phyloP scores from a whole-genome alignment of 2,888 invertebrate species.

The Nebria brevicollis region DNA sequence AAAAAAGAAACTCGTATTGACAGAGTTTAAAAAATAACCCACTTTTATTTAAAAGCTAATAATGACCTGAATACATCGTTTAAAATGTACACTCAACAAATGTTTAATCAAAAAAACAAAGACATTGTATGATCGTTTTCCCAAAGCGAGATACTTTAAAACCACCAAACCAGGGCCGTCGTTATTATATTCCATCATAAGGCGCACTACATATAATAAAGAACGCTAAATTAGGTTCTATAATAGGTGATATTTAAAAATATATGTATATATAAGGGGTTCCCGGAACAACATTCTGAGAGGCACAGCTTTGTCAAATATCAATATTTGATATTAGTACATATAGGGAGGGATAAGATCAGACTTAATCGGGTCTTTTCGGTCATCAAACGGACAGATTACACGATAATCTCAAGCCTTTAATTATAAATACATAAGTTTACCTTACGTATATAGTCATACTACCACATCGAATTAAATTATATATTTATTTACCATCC shows the following conservation, averaged over 20 bases:
- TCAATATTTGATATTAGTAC: constrained; percentile 41
- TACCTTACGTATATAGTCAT: not conserved
- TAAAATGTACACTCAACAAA: not conserved
- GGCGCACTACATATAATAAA: not conserved
- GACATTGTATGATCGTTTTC: not conserved
- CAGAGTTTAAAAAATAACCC: not conserved
- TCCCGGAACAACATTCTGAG: no score
- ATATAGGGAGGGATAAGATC: constrained; percentile 31
- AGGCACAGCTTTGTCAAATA: constrained; percentile 39
- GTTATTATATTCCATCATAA: not conserved
- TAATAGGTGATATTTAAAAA: no score
- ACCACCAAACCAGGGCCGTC: not conserved
- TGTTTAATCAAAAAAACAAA: not conserved
- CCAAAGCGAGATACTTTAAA: not conserved
- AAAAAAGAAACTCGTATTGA: not conserved
- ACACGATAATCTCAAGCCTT: not conserved
- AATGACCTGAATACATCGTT: constrained; percentile 1
- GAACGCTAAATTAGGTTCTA: no score
- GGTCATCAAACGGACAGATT: not conserved
- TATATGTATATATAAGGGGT: no score
- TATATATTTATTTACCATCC: no score
- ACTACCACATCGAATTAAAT: not conserved
- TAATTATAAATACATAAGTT: not conserved
- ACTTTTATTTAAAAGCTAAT: constrained; percentile 1
- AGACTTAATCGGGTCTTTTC: constrained; percentile 37